A percentile compares a stretch with the other conserved stretches of the same genome.
Evolutionary conservation across 1,140 invertebrate species (phyloP).

Genomic region (Lordiphosa clarofinis): DNA sequence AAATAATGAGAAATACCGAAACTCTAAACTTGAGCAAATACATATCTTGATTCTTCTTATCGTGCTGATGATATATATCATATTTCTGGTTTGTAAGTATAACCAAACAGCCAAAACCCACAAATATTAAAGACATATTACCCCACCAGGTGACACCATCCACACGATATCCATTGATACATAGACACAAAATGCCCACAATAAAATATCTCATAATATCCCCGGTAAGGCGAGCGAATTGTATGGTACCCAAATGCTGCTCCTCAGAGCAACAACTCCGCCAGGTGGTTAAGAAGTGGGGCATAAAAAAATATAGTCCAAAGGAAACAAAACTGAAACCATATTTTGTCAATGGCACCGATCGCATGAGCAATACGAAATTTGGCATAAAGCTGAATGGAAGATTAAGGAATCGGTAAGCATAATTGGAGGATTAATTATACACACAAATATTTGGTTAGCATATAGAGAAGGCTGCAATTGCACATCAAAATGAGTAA

Average conservation of each 20-base stretch:
- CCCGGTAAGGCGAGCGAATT: constrained; percentile 9
- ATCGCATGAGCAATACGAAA: constrained; percentile 24
- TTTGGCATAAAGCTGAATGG: constrained; percentile 38
- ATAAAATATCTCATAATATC: constrained; percentile 16
- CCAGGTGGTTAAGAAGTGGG: constrained; percentile 13
- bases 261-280: neutral
- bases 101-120: constrained; percentile 18
- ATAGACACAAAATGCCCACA: constrained; percentile 23
- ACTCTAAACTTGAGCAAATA: constrained; percentile 9
- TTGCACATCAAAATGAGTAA: neutral
- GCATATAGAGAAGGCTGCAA: constrained; percentile 4
- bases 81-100: constrained; percentile 4
- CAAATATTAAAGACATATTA: constrained; percentile 11
- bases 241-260: constrained; percentile 1
- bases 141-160: constrained; percentile 24
- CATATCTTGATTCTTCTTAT: neutral
- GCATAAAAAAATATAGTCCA: constrained; percentile 8
- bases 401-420: neutral
- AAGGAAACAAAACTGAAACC: constrained; percentile 16
- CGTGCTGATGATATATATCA: neutral
- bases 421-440: neutral
- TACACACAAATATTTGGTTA: constrained; percentile 54
- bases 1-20: neutral
- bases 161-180: constrained; percentile 14
- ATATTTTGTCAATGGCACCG: constrained; percentile 24